Conservation (phyloP, 2,888 invertebrate species). For the Eristalis pertinax region DNA sequence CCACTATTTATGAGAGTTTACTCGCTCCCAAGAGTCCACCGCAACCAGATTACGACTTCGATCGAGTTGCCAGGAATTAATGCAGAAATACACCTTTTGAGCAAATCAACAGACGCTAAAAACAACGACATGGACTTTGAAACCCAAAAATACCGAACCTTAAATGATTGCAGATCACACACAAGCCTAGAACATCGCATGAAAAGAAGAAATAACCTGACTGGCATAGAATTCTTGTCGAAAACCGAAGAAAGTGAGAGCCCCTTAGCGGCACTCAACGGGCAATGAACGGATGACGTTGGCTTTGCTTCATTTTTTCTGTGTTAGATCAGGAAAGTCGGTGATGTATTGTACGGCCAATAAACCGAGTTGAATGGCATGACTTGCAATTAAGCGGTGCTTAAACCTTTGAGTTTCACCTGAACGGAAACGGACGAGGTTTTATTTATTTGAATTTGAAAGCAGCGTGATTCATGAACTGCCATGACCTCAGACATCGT, state of each 20-base stretch:
- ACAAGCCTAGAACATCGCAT: too few species aligned
- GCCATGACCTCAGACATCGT: neutral
- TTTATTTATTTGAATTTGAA: neutral
- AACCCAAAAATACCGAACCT: too few species aligned
- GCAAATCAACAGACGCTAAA: too few species aligned
- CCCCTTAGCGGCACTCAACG: neutral
- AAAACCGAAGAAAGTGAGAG: neutral
- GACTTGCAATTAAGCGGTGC: neutral
- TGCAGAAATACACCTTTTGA: too few species aligned
- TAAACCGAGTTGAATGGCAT: neutral
- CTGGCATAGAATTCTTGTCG: too few species aligned
- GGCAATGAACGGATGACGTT: neutral
- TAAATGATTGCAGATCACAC: too few species aligned
- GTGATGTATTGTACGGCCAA: neutral
- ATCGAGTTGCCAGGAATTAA: too few species aligned
- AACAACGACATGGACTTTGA: too few species aligned
- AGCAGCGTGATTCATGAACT: neutral
- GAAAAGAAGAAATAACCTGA: too few species aligned
- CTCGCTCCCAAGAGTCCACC: too few species aligned
- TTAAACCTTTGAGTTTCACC: neutral
- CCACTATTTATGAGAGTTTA: too few species aligned
- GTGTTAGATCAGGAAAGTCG: neutral
- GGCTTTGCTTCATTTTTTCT: neutral
- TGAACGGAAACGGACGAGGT: neutral
- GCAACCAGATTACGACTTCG: too few species aligned